phyloP scores from a whole-genome alignment of 2,888 invertebrate genomes.

The Scaptomyza parva region DNA sequence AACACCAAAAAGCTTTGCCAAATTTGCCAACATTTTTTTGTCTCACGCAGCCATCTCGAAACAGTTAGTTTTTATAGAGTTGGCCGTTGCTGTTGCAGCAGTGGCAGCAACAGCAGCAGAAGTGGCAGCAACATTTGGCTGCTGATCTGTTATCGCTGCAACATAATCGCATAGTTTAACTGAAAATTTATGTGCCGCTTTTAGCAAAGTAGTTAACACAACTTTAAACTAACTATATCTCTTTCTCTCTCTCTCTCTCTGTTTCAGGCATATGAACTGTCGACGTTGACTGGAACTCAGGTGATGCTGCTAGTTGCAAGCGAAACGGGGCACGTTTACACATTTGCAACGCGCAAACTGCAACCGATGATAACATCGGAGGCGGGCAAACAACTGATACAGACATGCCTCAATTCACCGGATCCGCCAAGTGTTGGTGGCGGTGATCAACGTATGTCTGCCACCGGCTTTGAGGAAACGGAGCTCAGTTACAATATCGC shows the following conservation, averaged over 20 bases:
- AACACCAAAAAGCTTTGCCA: neutral
- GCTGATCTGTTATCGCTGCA: slow-evolving; percentile 53
- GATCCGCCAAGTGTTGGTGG: slow-evolving; percentile 92
- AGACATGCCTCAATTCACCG: slow-evolving; percentile 99
- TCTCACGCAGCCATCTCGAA: slow-evolving; percentile 38
- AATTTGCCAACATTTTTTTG: neutral
- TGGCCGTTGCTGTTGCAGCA: neutral
- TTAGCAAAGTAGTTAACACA: slow-evolving; percentile 55
- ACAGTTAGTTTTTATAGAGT: slow-evolving; percentile 9
- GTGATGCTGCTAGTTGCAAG: slow-evolving; percentile 99
- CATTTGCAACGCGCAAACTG: slow-evolving; percentile 98
- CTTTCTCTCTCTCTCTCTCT: slow-evolving; percentile 25
- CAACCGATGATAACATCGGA: slow-evolving; percentile 99
- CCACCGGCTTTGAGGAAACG: slow-evolving; percentile 99
- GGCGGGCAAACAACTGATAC: slow-evolving; percentile 98
- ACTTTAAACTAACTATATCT: slow-evolving; percentile 19
- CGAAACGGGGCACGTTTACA: slow-evolving; percentile 99
- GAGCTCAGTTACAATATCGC: slow-evolving; percentile 98
- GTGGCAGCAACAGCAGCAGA: no score
- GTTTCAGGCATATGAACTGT: slow-evolving; percentile 98
- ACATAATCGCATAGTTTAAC: slow-evolving; percentile 76
- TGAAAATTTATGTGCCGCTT: slow-evolving; percentile 73
- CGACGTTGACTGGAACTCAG: slow-evolving; percentile 99
- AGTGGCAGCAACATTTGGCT: slow-evolving; percentile 17
- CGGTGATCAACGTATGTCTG: slow-evolving; percentile 98